Evolutionary conservation across 1,140 invertebrate species (phyloP).

Genomic region (Hyposmocoma kahamanoa): DNA sequence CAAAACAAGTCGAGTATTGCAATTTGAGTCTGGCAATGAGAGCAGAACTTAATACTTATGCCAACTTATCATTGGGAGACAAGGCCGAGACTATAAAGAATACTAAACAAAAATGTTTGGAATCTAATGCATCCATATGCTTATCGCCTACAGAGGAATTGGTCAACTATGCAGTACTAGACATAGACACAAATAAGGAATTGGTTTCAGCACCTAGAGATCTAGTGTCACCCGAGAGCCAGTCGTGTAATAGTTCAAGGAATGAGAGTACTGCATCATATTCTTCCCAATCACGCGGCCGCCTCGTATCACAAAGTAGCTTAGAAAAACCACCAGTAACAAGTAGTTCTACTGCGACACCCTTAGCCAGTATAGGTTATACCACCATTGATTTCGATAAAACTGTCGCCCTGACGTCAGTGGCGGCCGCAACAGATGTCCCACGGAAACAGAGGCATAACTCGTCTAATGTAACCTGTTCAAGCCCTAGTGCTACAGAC

Average conservation of each 20-base stretch:
- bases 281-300: constrained; percentile 32
- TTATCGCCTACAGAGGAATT: constrained; percentile 60
- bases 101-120: constrained; percentile 41
- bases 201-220: constrained; percentile 27
- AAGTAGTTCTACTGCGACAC: constrained; percentile 67
- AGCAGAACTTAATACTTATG: constrained; percentile 71
- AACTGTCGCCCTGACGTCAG: constrained; percentile 86
- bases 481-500: constrained; percentile 35
- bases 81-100: constrained; percentile 62
- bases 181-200: constrained; percentile 76
- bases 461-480: constrained; percentile 42
- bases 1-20: constrained; percentile 61
- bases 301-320: constrained; percentile 50
- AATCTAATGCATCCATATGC: constrained; percentile 67
- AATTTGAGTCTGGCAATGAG: constrained; percentile 43
- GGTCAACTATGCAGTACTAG: constrained; percentile 86
- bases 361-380: constrained; percentile 81
- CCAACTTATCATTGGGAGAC: constrained; percentile 78
- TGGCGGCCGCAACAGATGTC: constrained; percentile 53
- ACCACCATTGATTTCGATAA: constrained; percentile 96
- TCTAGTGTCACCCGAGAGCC: constrained; percentile 46
- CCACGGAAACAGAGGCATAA: constrained; percentile 64
- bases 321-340: constrained; percentile 31
- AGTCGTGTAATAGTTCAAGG: constrained; percentile 49
- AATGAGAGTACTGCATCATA: constrained; percentile 42